phyloP scores from a whole-genome alignment of 2,113 vertebrate species.

The Antechinus flavipes region DNA sequence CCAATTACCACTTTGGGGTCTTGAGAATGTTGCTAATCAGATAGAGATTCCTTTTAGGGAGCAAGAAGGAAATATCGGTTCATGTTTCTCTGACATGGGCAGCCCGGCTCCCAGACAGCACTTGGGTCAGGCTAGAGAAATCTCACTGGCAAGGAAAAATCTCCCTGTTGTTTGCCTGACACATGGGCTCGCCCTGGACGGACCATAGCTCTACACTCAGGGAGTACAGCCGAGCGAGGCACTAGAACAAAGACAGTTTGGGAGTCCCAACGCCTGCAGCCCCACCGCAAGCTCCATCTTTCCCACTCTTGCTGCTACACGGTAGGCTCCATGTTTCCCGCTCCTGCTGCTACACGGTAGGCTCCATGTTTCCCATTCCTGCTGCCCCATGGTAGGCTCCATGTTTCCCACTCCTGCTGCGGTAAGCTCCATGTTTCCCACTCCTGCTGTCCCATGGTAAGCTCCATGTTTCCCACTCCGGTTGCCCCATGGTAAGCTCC shows the following conservation, averaged over 20 bases:
- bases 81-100: conserved; percentile 1
- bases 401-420: too few relatives aligned
- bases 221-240: neutral
- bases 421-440: too few relatives aligned
- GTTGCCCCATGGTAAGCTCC: too few relatives aligned
- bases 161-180: neutral
- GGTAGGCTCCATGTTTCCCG: neutral
- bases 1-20: neutral
- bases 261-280: neutral
- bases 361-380: too few relatives aligned
- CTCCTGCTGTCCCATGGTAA: too few relatives aligned
- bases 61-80: neutral
- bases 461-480: too few relatives aligned
- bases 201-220: neutral
- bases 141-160: neutral
- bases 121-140: neutral
- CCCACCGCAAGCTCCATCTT: neutral
- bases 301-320: neutral
- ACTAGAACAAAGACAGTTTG: neutral
- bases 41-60: conserved; percentile 9
- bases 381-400: too few relatives aligned
- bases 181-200: neutral
- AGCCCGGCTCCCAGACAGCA: neutral
- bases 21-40: conserved; percentile 37
- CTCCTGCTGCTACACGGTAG: neutral